phyloP scores from a whole-genome alignment of 2,113 vertebrate species.

The Pelusios castaneus region DNA sequence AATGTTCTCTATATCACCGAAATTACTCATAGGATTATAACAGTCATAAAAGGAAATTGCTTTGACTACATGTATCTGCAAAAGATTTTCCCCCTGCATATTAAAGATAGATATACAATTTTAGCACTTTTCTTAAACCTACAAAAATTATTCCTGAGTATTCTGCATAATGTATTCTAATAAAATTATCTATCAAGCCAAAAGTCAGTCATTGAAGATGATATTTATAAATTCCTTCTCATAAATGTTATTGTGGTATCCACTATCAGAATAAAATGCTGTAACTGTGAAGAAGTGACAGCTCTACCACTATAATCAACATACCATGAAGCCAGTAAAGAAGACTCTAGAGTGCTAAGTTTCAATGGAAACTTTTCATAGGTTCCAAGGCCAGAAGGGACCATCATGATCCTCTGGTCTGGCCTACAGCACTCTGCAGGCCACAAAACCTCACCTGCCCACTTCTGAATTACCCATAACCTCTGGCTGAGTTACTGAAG shows the following conservation, averaged over 20 bases:
- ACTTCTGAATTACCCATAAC: too few species aligned
- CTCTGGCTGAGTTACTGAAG: too few species aligned
- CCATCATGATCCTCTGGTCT: not conserved
- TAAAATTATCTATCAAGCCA: not conserved
- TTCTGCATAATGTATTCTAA: not conserved
- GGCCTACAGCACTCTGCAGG: not conserved
- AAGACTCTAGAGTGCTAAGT: rapidly evolving
- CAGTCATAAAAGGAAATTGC: constrained; percentile 22
- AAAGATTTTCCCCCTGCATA: not conserved
- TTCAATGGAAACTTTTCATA: not conserved
- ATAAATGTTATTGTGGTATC: not conserved
- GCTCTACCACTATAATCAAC: not conserved
- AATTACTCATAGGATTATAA: constrained; percentile 19
- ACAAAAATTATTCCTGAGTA: not conserved
- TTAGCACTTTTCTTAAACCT: not conserved
- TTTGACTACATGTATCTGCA: constrained; percentile 1
- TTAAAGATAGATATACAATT: constrained; percentile 35
- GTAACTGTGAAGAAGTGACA: rapidly evolving
- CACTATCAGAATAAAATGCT: not conserved
- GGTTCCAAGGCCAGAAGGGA: not conserved
- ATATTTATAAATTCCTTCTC: not conserved
- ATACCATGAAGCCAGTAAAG: not conserved
- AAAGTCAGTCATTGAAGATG: not conserved
- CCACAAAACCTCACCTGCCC: too few species aligned
- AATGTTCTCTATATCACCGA: constrained; percentile 25